A percentile compares a stretch with the other conserved stretches of the same genome.
phyloP scores from a whole-genome alignment of 2,888 invertebrate species.

The Labia minor region DNA sequence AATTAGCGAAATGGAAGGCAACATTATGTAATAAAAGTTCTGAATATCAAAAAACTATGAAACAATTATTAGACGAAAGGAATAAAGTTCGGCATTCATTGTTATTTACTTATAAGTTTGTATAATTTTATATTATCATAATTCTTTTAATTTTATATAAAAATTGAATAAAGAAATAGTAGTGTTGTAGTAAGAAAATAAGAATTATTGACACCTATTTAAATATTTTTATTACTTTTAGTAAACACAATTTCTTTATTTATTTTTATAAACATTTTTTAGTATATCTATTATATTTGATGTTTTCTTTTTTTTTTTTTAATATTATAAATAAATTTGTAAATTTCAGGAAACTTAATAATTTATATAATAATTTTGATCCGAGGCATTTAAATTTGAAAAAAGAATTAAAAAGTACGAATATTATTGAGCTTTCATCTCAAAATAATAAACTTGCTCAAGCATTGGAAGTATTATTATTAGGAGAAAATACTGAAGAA shows the following conservation, averaged over 20 bases:
- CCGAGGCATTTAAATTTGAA: conserved; percentile 38
- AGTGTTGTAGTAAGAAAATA: too few species aligned
- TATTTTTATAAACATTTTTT: too few species aligned
- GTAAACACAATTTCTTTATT: too few species aligned
- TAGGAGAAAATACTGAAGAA: conserved; percentile 30
- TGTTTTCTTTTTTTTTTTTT: too few species aligned
- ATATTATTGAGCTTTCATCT: conserved; percentile 50
- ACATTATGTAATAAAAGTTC: conserved; percentile 58
- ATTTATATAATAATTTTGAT: conserved; percentile 44
- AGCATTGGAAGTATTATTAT: conserved; percentile 42
- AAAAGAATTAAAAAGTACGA: conserved; percentile 29
- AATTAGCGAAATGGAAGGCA: conserved; percentile 77
- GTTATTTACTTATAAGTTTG: conserved; percentile 53
- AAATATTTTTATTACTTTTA: too few species aligned
- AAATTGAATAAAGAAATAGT: too few species aligned
- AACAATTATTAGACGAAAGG: conserved; percentile 58
- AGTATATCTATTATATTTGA: too few species aligned
- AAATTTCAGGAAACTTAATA: conserved; percentile 36
- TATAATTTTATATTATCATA: too few species aligned
- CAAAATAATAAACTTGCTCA: conserved; percentile 52
- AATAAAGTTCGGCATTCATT: conserved; percentile 51
- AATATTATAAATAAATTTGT: conserved; percentile 25
- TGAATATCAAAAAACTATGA: conserved; percentile 57
- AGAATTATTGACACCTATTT: too few species aligned
- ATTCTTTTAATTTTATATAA: too few species aligned